Conservation (phyloP, 1,140 invertebrate species). For the Drosophila parabipectinata region DNA sequence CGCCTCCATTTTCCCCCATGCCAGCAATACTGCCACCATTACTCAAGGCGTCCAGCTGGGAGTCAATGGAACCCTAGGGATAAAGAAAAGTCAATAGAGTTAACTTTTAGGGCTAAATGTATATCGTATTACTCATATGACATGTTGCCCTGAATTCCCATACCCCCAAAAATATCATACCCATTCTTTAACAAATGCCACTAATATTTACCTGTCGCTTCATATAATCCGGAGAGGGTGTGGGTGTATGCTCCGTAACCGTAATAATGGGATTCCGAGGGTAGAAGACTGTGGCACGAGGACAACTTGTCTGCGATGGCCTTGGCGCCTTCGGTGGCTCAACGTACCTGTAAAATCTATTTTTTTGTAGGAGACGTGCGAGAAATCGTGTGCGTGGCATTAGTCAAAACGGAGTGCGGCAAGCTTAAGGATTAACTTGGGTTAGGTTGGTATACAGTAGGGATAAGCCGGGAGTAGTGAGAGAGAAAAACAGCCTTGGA, state of each 20-base stretch:
- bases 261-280: constrained; percentile 96
- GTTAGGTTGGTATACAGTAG: neutral
- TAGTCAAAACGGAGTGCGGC: constrained; percentile 70
- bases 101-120: neutral
- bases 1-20: constrained; percentile 58
- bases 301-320: constrained; percentile 66
- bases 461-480: neutral
- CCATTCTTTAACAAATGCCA: neutral
- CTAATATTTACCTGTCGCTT: constrained; percentile 87
- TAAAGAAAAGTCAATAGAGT: neutral
- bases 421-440: constrained; percentile 17
- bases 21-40: constrained; percentile 84
- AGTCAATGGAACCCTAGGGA: constrained; percentile 90
- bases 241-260: constrained; percentile 96
- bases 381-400: constrained; percentile 58
- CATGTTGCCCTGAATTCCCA: neutral
- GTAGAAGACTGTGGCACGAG: constrained; percentile 80
- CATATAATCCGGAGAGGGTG: constrained; percentile 93
- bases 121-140: neutral
- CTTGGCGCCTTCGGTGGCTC: constrained; percentile 76
- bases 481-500: constrained; percentile 26
- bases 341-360: constrained; percentile 83
- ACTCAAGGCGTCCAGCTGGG: constrained; percentile 90
- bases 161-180: no score
- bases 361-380: constrained; percentile 68